Conservation (phyloP, 2,113 vertebrate species). For the Grantiella picta region DNA sequence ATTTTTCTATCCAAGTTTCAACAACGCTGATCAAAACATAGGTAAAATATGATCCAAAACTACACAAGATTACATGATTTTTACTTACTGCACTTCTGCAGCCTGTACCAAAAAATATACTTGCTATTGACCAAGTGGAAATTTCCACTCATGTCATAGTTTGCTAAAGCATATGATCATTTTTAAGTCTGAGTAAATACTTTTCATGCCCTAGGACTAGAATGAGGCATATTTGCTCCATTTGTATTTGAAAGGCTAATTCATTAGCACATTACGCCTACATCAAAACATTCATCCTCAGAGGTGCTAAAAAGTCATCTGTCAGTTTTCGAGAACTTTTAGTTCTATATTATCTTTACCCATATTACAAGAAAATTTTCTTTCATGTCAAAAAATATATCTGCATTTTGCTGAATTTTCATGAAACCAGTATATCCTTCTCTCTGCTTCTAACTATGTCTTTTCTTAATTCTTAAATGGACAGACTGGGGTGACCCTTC, state of each 20-base stretch:
- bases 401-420: not conserved
- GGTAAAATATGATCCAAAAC: not conserved
- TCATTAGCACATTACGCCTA: conserved; percentile 61
- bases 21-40: not conserved
- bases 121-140: not conserved
- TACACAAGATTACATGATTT: not conserved
- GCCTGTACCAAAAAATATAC: not conserved
- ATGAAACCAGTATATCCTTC: not conserved
- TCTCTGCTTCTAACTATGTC: not conserved
- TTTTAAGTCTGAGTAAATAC: not conserved
- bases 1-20: not conserved
- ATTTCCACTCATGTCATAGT: not conserved
- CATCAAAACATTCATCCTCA: conserved; percentile 38
- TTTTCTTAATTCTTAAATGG: not conserved
- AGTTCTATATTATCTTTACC: not conserved
- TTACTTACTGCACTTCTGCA: not conserved
- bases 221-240: not conserved
- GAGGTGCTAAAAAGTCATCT: conserved; percentile 50
- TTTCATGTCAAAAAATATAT: not conserved
- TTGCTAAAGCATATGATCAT: not conserved
- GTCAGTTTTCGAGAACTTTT: conserved; percentile 41
- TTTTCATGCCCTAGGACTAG: not conserved
- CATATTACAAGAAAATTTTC: not conserved
- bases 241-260: conserved; percentile 60
- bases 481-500: not conserved